phyloP scores from a whole-genome alignment of 2,797 vertebrate genomes.

The Chaetodon trifasciatus region DNA sequence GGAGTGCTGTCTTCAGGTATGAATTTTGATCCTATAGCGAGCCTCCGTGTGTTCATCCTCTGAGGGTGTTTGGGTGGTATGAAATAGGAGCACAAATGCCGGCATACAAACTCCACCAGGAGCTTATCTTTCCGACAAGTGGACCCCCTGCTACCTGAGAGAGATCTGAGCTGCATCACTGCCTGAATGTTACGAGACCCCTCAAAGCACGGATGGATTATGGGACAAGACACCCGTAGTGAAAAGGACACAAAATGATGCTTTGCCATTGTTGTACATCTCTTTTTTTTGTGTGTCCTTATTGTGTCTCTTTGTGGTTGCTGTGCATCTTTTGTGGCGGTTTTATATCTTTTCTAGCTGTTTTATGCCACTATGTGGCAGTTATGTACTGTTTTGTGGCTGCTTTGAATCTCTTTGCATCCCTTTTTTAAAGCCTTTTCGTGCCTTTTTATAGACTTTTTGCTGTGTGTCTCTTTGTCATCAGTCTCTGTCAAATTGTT shows the following conservation, averaged over 20 bases:
- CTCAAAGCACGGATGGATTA: slow-evolving; percentile 17
- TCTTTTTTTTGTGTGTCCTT: too few relatives aligned
- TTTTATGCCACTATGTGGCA: too few relatives aligned
- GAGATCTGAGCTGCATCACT: slow-evolving; percentile 65
- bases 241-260: neutral
- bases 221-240: neutral
- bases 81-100: slow-evolving; percentile 31
- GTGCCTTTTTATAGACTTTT: neutral
- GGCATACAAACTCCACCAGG: slow-evolving; percentile 37
- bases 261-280: neutral
- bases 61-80: slow-evolving; percentile 25
- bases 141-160: slow-evolving; percentile 46
- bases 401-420: neutral
- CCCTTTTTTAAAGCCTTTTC: neutral
- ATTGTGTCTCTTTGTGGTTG: neutral
- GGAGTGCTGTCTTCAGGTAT: slow-evolving; percentile 41
- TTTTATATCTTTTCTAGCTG: neutral
- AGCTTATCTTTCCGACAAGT: slow-evolving; percentile 40
- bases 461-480: neutral
- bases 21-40: slow-evolving; percentile 19
- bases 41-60: slow-evolving; percentile 18
- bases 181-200: slow-evolving; percentile 52
- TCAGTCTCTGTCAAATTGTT: neutral
- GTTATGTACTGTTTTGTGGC: too few relatives aligned
- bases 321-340: too few relatives aligned